Conservation (phyloP, 2,113 vertebrate species). For the Pterocles burchelli region DNA sequence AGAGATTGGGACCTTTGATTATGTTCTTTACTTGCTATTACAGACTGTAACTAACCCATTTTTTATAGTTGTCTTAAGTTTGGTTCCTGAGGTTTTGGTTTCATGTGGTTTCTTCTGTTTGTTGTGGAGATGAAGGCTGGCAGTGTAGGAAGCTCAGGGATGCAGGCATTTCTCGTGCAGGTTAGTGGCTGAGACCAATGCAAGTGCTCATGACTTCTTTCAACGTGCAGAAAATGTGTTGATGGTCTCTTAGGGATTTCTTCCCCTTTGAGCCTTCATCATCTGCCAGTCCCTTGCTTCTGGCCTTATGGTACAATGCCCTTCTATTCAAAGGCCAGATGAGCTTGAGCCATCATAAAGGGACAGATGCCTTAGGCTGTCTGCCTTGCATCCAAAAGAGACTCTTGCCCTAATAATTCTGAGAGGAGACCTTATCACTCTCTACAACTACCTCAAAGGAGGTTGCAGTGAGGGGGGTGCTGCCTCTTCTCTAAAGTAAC, state of each 20-base stretch:
- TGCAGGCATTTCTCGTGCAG: not conserved
- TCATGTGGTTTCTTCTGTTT: constrained; percentile 30
- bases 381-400: not conserved
- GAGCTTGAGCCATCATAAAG: not conserved
- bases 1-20: constrained; percentile 21
- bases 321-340: not conserved
- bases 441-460: no score
- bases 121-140: constrained; percentile 16
- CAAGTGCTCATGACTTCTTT: constrained; percentile 37
- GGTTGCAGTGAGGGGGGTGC: no score
- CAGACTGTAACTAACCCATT: constrained; percentile 1
- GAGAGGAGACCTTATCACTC: no score
- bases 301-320: not conserved
- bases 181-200: not conserved
- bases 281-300: not conserved
- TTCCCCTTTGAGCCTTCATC: not conserved
- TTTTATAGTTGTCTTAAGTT: constrained; percentile 41
- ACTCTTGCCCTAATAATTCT: not conserved
- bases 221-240: not conserved
- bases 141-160: not conserved
- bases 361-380: not conserved
- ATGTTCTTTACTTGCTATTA: constrained; percentile 2
- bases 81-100: constrained; percentile 22
- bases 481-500: no score
- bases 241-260: not conserved